Conservation (phyloP, 2,888 invertebrate species). For the Microctonus brassicae region DNA sequence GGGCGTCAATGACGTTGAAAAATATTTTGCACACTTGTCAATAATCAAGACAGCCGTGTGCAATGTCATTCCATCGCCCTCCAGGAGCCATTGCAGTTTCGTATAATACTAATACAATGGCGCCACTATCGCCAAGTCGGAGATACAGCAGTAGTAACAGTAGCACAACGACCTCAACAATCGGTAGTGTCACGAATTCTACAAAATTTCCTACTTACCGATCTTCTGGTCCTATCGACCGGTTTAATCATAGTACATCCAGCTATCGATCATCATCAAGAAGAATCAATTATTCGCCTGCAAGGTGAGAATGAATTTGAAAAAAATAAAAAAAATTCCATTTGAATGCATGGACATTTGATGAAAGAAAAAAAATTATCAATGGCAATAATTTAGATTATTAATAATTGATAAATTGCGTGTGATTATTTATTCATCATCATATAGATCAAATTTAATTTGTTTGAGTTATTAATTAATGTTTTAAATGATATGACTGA, state of each 20-base stretch:
- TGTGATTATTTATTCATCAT: no score
- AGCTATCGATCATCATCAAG: slow-evolving; percentile 42
- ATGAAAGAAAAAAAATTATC: background rate
- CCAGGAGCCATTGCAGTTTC: slow-evolving; percentile 64
- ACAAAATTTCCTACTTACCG: slow-evolving; percentile 57
- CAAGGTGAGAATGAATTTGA: slow-evolving; percentile 53
- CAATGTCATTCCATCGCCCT: slow-evolving; percentile 65
- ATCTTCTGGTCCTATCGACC: slow-evolving; percentile 37
- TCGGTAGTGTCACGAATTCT: slow-evolving; percentile 39
- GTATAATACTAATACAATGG: slow-evolving; percentile 62
- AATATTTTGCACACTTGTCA: slow-evolving; percentile 33
- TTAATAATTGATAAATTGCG: no score
- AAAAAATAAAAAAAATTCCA: background rate
- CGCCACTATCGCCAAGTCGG: slow-evolving; percentile 62
- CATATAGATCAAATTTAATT: no score
- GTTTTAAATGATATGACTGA: no score
- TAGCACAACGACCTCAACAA: slow-evolving; percentile 37
- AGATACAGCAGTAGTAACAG: slow-evolving; percentile 56
- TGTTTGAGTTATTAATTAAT: no score
- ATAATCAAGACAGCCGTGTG: slow-evolving; percentile 36
- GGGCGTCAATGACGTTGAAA: slow-evolving; percentile 9
- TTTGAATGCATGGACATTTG: background rate
- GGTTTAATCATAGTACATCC: slow-evolving; percentile 14
- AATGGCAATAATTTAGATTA: no score
- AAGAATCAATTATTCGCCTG: slow-evolving; percentile 53